These are phyloP conservation scores for Lytechinus pictus DNA, from an alignment of 35 echinoderm and acorn worm genomes.

Conservation along the genomic window DNA sequence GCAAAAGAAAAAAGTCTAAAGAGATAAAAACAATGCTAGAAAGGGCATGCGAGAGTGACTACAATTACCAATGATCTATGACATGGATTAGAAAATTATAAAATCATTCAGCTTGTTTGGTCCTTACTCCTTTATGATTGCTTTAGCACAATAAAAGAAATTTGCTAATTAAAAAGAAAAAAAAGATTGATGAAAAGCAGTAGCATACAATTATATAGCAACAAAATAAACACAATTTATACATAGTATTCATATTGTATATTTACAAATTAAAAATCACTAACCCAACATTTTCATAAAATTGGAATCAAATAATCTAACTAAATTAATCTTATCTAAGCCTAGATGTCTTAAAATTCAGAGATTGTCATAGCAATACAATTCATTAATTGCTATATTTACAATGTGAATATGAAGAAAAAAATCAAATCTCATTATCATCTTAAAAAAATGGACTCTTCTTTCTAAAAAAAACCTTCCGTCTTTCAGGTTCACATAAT, in stretches of 20 bases:
- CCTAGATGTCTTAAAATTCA: not conserved
- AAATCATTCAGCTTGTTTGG: not conserved
- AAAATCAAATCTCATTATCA: not conserved
- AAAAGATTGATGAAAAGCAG: not conserved
- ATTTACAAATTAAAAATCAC: not conserved
- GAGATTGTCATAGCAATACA: not conserved
- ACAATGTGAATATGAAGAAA: not conserved
- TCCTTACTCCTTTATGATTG: not conserved
- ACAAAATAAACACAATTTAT: not conserved
- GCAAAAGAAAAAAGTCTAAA: conserved; percentile 13
- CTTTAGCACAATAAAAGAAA: conserved; percentile 14
- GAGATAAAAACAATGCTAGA: not conserved
- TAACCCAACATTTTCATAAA: not conserved
- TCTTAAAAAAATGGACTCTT: not conserved
- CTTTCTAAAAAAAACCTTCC: not conserved
- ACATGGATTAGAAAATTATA: not conserved
- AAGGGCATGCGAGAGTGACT: not conserved
- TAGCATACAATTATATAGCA: not conserved
- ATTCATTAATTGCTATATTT: not conserved
- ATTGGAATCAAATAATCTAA: not conserved
- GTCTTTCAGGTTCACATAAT: not conserved
- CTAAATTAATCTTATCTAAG: not conserved
- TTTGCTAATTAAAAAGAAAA: not conserved
- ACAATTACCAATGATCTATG: not conserved
- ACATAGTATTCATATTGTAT: not conserved